Conservation (phyloP, 2,888 invertebrate genomes). For the Campoletis raptor region DNA sequence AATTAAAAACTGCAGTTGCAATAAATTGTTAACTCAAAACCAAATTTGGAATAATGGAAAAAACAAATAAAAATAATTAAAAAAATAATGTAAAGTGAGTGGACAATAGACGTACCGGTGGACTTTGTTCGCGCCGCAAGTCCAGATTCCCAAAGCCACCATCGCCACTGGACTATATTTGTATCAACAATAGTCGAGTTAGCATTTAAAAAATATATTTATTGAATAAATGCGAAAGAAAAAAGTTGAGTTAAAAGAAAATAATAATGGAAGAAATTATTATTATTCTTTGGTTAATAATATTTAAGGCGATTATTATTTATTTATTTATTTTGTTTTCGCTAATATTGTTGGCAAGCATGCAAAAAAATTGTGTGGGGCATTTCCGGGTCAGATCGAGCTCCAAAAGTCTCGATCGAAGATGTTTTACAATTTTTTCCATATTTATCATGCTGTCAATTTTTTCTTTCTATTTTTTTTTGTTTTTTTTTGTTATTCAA, state of each 20-base stretch:
- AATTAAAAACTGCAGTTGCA: slow-evolving; percentile 5
- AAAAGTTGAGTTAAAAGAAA: background rate
- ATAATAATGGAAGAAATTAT: slow-evolving; percentile 4
- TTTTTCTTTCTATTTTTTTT: background rate
- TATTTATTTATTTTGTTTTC: background rate
- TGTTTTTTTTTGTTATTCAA: background rate
- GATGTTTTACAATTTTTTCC: background rate
- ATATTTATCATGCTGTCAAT: background rate
- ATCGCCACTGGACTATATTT: slow-evolving; percentile 83
- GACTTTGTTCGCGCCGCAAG: slow-evolving; percentile 82
- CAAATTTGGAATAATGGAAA: background rate
- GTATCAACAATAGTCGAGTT: slow-evolving; percentile 75
- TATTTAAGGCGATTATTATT: background rate
- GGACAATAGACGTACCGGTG: slow-evolving; percentile 81
- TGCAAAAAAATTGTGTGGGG: slow-evolving; percentile 37
- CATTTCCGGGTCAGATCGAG: background rate
- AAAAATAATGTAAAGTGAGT: slow-evolving; percentile 48
- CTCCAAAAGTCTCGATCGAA: background rate
- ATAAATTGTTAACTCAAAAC: slow-evolving; percentile 8
- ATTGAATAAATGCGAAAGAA: slow-evolving; percentile 1
- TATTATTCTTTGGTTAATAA: background rate
- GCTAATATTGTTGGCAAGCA: slow-evolving; percentile 47
- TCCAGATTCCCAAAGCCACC: slow-evolving; percentile 84
- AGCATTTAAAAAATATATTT: slow-evolving; percentile 24
- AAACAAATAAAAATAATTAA: slow-evolving; percentile 39